Conservation (phyloP, 1,140 invertebrate genomes). For the Belonocnema kinseyi region DNA sequence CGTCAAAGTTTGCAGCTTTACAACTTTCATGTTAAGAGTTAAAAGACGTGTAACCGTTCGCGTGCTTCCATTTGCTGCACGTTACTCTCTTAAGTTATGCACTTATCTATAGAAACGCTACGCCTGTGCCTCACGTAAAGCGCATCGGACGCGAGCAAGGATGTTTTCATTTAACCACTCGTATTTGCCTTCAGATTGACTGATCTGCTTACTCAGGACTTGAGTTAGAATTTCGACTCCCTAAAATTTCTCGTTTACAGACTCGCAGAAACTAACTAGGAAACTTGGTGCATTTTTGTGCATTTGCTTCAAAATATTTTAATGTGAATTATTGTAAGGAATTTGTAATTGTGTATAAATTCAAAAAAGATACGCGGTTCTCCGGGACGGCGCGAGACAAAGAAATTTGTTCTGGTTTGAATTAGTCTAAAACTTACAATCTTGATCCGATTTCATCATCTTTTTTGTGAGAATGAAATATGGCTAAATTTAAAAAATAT, state of each 20-base stretch:
- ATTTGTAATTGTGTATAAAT: no score
- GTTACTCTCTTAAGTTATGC: slow-evolving; percentile 27
- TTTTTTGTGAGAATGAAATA: no score
- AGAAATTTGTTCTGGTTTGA: no score
- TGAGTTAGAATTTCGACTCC: not conserved
- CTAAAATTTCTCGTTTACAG: slow-evolving; percentile 11
- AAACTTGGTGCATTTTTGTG: not conserved
- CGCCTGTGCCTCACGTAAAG: slow-evolving; percentile 5
- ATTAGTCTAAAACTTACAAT: no score
- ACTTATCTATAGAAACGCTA: slow-evolving; percentile 22
- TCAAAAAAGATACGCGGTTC: no score
- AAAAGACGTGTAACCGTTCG: not conserved
- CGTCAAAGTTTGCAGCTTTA: slow-evolving; percentile 1
- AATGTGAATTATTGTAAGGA: not conserved
- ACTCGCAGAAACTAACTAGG: not conserved
- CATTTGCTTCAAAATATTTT: not conserved
- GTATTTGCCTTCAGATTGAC: slow-evolving; percentile 9
- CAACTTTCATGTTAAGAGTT: slow-evolving; percentile 2
- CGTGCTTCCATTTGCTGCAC: not conserved
- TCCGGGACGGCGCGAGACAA: no score
- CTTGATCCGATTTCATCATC: no score
- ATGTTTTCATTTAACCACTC: slow-evolving; percentile 29
- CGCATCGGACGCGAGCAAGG: slow-evolving; percentile 6
- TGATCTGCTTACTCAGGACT: slow-evolving; percentile 18
- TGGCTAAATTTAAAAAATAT: no score